Percentiles rank a stretch among this genome's conserved stretches.
Conservation (phyloP, 2,888 invertebrate genomes). For the Cephalotes varians region DNA sequence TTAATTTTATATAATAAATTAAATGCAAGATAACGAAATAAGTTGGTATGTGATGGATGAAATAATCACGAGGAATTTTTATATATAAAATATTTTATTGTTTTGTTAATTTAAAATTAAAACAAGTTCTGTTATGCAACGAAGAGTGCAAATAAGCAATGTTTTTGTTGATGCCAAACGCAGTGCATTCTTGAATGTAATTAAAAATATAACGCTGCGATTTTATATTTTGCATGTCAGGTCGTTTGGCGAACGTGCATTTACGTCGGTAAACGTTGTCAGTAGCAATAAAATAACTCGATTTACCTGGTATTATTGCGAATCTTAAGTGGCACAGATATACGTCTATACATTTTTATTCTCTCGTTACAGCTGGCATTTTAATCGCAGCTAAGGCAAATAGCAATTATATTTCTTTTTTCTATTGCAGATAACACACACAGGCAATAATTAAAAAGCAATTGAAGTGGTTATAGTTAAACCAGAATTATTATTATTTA, state of each 20-base stretch:
- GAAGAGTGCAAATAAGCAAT: neutral
- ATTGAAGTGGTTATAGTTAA: neutral
- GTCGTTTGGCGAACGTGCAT: neutral
- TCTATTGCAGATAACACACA: neutral
- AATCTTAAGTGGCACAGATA: neutral
- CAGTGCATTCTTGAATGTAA: neutral
- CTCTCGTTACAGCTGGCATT: neutral
- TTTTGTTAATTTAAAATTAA: neutral
- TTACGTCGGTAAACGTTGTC: constrained; percentile 1
- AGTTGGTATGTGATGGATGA: neutral
- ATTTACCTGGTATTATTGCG: neutral
- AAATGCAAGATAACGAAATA: neutral
- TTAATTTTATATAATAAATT: neutral
- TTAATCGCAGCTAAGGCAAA: neutral
- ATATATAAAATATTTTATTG: neutral
- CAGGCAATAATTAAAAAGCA: neutral
- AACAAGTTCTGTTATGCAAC: neutral
- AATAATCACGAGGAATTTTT: neutral
- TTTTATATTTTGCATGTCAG: neutral
- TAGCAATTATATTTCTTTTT: constrained; percentile 13
- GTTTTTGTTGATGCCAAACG: neutral
- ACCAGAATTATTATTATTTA: neutral
- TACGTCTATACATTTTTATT: neutral
- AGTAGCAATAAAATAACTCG: constrained; percentile 5
- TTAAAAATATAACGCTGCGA: neutral